These are phyloP conservation scores for Stegostoma tigrinum DNA, from an alignment of 2,113 vertebrate genomes.

Conservation along the genomic window DNA sequence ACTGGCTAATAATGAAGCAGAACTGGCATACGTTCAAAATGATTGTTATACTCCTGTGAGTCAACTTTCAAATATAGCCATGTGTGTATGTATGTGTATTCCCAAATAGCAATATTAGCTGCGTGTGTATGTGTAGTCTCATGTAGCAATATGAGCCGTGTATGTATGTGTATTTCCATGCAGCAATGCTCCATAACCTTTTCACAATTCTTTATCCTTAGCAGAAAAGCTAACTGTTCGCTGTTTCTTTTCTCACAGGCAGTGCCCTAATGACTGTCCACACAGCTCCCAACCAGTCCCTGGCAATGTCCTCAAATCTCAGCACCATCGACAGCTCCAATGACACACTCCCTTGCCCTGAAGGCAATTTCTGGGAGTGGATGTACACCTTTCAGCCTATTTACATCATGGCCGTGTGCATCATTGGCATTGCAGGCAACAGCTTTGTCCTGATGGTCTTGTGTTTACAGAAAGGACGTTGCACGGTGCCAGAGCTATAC, in stretches of 20 bases:
- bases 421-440: conserved; percentile 70
- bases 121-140: no score
- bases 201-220: not conserved
- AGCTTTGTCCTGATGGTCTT: conserved; percentile 75
- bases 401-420: conserved; percentile 71
- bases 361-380: conserved; percentile 50
- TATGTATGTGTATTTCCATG: not conserved
- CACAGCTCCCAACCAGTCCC: not conserved
- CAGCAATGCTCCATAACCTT: no score
- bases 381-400: conserved; percentile 58
- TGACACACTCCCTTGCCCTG: not conserved
- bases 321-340: not conserved
- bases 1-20: not conserved
- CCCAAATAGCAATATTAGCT: no score
- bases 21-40: not conserved
- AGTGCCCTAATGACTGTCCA: not conserved
- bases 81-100: no score
- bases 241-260: not conserved
- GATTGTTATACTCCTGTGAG: not conserved
- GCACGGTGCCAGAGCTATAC: conserved; percentile 87
- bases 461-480: conserved; percentile 74
- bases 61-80: no score
- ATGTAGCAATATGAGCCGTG: not conserved
- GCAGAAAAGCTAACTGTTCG: not conserved
- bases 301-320: not conserved